Evolutionary conservation across 2,113 vertebrate species (phyloP).

Genomic region (Petrocephalus zakoni): DNA sequence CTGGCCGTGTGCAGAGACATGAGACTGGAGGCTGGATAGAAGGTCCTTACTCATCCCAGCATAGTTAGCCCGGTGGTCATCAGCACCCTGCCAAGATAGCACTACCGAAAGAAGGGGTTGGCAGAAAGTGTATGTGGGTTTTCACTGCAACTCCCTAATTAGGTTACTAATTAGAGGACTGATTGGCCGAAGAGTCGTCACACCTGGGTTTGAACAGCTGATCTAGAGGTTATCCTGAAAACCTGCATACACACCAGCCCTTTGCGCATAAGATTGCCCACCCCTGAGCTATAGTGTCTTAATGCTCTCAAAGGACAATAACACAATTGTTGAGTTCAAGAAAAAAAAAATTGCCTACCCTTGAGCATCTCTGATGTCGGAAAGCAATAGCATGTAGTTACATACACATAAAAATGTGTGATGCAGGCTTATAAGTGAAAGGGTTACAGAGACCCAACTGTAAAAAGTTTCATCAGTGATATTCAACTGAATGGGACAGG

Average conservation of each 20-base stretch:
- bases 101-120: no score
- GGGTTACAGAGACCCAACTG: background rate
- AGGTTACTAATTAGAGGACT: no score
- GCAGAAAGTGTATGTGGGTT: no score
- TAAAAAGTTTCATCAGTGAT: background rate
- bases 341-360: background rate
- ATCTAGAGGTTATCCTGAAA: no score
- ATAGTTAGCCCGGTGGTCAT: background rate
- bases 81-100: no score
- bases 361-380: background rate
- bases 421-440: background rate
- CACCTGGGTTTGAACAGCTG: no score
- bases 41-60: background rate
- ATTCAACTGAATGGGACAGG: background rate
- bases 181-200: no score
- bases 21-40: background rate
- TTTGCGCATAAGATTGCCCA: no score
- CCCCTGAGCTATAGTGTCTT: background rate
- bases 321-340: background rate
- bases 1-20: background rate
- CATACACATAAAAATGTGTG: background rate
- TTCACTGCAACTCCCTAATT: no score
- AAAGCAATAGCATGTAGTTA: rapidly evolving
- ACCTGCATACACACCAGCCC: no score
- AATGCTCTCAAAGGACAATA: background rate